phyloP scores from a whole-genome alignment of 2,797 vertebrate genomes.

The Chelon labrosus region DNA sequence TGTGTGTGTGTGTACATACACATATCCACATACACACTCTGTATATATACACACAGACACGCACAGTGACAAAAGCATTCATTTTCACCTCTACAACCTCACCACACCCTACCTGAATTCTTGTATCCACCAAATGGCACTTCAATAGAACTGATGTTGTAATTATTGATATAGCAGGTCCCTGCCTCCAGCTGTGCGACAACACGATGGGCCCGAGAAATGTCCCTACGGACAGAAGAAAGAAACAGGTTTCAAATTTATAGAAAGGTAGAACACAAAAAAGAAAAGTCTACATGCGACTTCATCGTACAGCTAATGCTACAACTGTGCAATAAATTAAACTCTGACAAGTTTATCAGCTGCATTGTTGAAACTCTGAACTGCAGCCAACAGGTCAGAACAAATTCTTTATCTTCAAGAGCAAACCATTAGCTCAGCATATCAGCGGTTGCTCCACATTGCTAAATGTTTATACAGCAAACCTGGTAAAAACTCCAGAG shows the following conservation, averaged over 20 bases:
- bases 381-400: not conserved
- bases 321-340: not conserved
- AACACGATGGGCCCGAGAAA: conserved; percentile 94
- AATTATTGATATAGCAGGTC: conserved; percentile 97
- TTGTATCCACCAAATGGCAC: conserved; percentile 98
- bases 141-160: conserved; percentile 92
- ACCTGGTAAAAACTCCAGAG: conserved; percentile 98
- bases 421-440: not conserved
- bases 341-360: not conserved
- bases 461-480: conserved; percentile 12
- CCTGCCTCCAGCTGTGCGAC: conserved; percentile 92
- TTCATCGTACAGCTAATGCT: not conserved
- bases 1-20: too few relatives aligned
- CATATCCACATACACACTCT: too few relatives aligned
- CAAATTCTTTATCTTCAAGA: conserved; percentile 2
- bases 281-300: not conserved
- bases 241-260: not conserved
- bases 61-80: too few relatives aligned
- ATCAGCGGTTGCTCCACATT: not conserved
- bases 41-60: too few relatives aligned
- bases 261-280: too few relatives aligned
- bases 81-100: not conserved
- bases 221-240: conserved; percentile 83
- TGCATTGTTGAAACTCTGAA: not conserved
- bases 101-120: conserved; percentile 88